These are phyloP conservation scores for Anolis carolinensis DNA, from an alignment of 2,113 vertebrate genomes.

Conservation along the genomic window DNA sequence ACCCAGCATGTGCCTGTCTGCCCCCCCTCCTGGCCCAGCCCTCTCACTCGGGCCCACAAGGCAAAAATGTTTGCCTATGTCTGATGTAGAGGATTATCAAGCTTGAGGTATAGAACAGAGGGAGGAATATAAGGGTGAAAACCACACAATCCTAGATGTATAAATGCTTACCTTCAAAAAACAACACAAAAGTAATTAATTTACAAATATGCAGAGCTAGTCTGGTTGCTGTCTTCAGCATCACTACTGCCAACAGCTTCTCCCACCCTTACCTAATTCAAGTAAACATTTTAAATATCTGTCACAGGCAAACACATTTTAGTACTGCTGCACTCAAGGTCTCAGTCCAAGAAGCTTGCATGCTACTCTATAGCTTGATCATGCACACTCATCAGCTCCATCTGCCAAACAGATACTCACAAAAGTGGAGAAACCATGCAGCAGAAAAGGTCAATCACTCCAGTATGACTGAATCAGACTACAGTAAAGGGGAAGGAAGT, in stretches of 20 bases:
- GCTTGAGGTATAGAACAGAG: not conserved
- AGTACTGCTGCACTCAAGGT: not conserved
- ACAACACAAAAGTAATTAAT: not conserved
- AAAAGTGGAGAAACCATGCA: constrained; percentile 60
- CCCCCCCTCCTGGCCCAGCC: too few species aligned
- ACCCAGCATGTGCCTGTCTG: too few species aligned
- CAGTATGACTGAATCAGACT: not conserved
- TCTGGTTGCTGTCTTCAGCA: not conserved
- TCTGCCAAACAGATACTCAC: constrained; percentile 16
- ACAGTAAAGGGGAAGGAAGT: not conserved
- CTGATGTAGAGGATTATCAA: not conserved
- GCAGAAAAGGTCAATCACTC: constrained; percentile 41
- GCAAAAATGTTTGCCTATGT: too few species aligned
- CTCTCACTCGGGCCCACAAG: too few species aligned
- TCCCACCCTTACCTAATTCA: not conserved
- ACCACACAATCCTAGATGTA: not conserved
- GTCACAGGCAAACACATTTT: not conserved
- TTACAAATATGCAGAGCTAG: not conserved
- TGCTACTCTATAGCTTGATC: constrained; percentile 45
- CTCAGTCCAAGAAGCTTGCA: constrained; percentile 58
- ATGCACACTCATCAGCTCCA: constrained; percentile 39
- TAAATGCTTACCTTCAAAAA: not conserved
- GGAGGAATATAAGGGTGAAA: not conserved
- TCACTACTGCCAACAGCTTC: not conserved
- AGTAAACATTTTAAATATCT: not conserved